Conservation (phyloP, 2,888 invertebrate species). For the Andrena chrysosceles region DNA sequence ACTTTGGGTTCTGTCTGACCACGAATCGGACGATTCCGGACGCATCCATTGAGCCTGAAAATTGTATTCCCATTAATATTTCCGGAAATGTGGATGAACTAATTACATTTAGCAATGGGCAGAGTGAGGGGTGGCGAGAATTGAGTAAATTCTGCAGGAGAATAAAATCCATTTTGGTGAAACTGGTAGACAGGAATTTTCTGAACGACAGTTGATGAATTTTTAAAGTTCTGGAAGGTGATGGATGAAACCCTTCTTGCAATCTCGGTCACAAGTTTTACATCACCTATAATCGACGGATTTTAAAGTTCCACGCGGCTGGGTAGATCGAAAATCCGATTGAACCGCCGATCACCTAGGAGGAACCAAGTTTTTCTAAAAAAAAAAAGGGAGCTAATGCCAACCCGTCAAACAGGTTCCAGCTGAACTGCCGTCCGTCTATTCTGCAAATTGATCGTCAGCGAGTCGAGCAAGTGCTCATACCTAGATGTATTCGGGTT, state of each 20-base stretch:
- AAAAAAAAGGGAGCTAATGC: not conserved
- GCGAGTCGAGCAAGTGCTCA: not conserved
- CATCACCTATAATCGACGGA: not conserved
- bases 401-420: not conserved
- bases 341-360: not conserved
- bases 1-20: conserved; percentile 4
- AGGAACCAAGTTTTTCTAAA: not conserved
- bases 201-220: not conserved
- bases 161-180: not conserved
- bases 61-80: not conserved
- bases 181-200: not conserved
- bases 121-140: not conserved
- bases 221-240: not conserved
- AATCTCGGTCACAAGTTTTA: not conserved
- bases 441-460: conserved; percentile 1
- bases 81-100: not conserved
- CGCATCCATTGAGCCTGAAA: not conserved
- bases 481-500: not conserved
- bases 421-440: not conserved
- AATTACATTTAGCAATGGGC: not conserved
- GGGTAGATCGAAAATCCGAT: not conserved
- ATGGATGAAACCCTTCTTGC: not conserved
- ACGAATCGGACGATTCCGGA: not conserved
- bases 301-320: not conserved
- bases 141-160: not conserved